A percentile compares a stretch with the other conserved stretches of the same genome.
Conservation (phyloP, 1,140 invertebrate genomes). For the Pseudoatta argentina region DNA sequence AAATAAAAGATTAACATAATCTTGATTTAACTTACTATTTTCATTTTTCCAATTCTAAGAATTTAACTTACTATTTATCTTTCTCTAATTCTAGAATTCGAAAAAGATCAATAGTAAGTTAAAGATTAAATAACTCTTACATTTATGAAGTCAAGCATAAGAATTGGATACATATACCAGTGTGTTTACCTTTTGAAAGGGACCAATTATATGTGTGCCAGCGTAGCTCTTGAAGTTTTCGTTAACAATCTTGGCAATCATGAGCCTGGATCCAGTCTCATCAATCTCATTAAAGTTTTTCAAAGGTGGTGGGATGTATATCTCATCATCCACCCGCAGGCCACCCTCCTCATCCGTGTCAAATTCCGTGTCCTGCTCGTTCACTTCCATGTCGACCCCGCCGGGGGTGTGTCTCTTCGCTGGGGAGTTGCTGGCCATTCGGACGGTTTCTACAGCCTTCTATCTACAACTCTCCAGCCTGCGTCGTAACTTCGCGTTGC, state of each 20-base stretch:
- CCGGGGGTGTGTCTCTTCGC: constrained; percentile 60
- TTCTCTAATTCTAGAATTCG: no score
- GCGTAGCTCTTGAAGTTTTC: constrained; percentile 99
- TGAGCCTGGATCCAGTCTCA: constrained; percentile 91
- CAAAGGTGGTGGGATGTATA: constrained; percentile 95
- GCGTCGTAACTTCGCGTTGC: no score
- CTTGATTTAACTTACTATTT: no score
- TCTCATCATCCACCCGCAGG: constrained; percentile 90
- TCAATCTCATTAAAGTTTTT: constrained; percentile 90
- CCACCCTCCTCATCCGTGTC: constrained; percentile 89
- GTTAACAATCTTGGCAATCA: constrained; percentile 97
- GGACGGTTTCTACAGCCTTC: neutral
- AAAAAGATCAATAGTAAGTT: no score
- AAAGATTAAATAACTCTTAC: no score
- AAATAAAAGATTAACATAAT: no score
- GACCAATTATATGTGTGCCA: constrained; percentile 92
- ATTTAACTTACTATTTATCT: no score
- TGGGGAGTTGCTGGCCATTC: constrained; percentile 66
- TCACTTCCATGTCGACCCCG: constrained; percentile 72
- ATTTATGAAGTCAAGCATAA: no score
- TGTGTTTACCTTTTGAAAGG: constrained; percentile 92
- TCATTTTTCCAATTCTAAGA: no score
- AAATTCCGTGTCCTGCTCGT: constrained; percentile 82
- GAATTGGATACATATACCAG: no score
- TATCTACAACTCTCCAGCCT: neutral